A percentile compares a stretch with the other conserved stretches of the same genome.
Evolutionary conservation across 2,888 invertebrate genomes (phyloP).

Genomic region (Phrixothrix hirtus): DNA sequence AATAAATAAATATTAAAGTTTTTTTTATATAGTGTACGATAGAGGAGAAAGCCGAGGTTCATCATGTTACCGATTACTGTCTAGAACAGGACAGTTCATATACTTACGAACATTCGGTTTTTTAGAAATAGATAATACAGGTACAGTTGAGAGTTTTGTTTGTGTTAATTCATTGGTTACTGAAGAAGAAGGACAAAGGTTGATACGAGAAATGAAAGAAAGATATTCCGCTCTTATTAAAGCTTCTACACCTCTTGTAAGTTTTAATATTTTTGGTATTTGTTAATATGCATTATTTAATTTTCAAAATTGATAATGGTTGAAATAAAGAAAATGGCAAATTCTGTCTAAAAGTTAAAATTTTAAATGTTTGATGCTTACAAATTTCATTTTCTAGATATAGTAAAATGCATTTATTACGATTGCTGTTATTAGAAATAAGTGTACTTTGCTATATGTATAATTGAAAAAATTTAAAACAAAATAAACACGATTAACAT

Average conservation of each 20-base stretch:
- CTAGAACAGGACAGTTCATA: slow-evolving; percentile 82
- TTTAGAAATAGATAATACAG: slow-evolving; percentile 79
- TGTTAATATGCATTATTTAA: too few species aligned
- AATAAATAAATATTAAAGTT: slow-evolving; percentile 2
- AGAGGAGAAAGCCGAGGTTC: slow-evolving; percentile 80
- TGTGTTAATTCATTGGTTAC: slow-evolving; percentile 81
- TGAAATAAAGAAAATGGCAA: too few species aligned
- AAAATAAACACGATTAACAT: too few species aligned
- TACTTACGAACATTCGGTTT: slow-evolving; percentile 83
- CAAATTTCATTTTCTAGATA: too few species aligned
- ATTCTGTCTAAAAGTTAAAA: too few species aligned
- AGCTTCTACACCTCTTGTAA: slow-evolving; percentile 16
- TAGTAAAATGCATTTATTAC: too few species aligned
- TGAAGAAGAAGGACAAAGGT: slow-evolving; percentile 72
- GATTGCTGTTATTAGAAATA: too few species aligned
- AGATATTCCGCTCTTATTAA: slow-evolving; percentile 70
- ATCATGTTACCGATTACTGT: slow-evolving; percentile 83
- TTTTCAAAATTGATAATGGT: too few species aligned
- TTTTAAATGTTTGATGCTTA: too few species aligned
- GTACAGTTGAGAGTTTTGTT: slow-evolving; percentile 81
- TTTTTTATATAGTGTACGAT: slow-evolving; percentile 72
- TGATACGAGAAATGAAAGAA: slow-evolving; percentile 78
- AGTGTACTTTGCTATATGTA: too few species aligned
- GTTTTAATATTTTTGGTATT: not conserved
- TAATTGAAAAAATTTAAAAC: too few species aligned